These are phyloP conservation scores for Camptogramma bilineatum DNA, from an alignment of 2,888 invertebrate species.

Conservation along the genomic window DNA sequence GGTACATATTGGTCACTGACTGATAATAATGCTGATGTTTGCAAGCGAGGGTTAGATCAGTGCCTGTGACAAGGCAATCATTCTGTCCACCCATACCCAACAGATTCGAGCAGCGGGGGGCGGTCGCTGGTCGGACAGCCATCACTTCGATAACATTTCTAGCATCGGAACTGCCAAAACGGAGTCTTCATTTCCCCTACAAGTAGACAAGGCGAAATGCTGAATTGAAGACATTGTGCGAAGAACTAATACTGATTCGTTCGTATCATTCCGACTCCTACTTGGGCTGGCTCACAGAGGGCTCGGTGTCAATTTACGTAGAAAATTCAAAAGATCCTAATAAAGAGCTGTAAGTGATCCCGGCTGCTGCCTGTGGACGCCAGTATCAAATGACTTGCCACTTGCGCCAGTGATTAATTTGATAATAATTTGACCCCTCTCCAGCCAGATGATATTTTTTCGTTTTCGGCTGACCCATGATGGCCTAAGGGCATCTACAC, in stretches of 20 bases:
- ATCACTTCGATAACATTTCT: not conserved
- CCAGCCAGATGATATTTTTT: not conserved
- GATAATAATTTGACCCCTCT: not conserved
- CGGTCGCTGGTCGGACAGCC: not conserved
- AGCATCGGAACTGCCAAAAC: not conserved
- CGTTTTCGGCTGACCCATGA: not conserved
- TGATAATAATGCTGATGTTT: not conserved
- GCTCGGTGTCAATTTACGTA: conserved; percentile 9
- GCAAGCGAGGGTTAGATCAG: conserved; percentile 7
- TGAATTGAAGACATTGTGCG: no score
- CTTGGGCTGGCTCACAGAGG: not conserved
- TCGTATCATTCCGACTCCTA: no score
- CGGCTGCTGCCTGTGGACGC: not conserved
- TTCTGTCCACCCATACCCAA: not conserved
- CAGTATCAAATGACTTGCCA: conserved; percentile 8
- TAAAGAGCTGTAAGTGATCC: conserved; percentile 11
- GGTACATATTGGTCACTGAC: no score
- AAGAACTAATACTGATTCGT: not conserved
- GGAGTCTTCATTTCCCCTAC: no score
- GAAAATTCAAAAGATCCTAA: not conserved
- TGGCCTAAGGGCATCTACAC: not conserved
- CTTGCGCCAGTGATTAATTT: conserved; percentile 3
- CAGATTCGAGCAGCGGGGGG: conserved; percentile 15
- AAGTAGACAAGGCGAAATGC: no score
- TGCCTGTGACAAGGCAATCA: conserved; percentile 17